phyloP scores from a whole-genome alignment of 2,888 invertebrate species.

The Saturnia japonica region DNA sequence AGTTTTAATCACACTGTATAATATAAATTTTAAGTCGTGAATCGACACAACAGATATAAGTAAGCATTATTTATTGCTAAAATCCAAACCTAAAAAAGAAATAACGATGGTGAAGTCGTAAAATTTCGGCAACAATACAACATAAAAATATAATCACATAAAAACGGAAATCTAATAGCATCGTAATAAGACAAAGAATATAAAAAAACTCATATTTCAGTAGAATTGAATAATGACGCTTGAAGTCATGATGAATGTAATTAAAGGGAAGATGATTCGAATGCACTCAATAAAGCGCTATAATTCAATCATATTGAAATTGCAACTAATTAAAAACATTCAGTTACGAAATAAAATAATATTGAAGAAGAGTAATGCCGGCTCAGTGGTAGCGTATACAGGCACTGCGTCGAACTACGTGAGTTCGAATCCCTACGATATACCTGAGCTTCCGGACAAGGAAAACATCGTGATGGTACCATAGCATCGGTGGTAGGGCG shows the following conservation, averaged over 20 bases:
- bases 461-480: no score
- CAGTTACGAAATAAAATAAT: not conserved
- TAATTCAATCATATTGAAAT: not conserved
- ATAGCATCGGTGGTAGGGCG: no score
- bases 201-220: constrained; percentile 17
- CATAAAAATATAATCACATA: constrained; percentile 31
- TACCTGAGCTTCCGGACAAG: no score
- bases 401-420: no score
- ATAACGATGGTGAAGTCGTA: constrained; percentile 27
- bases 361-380: no score
- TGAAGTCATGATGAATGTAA: constrained; percentile 1
- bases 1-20: not conserved
- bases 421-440: no score
- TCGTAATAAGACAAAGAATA: constrained; percentile 23
- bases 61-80: constrained; percentile 26
- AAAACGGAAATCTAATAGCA: constrained; percentile 26
- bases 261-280: constrained; percentile 3
- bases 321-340: not conserved
- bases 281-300: not conserved
- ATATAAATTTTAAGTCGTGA: not conserved
- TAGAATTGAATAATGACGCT: not conserved
- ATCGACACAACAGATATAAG: not conserved
- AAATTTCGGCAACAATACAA: constrained; percentile 32
- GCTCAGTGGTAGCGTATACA: no score
- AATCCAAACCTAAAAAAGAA: constrained; percentile 14